Conservation (phyloP, 1,140 invertebrate genomes). For the Cotesia typhae region DNA sequence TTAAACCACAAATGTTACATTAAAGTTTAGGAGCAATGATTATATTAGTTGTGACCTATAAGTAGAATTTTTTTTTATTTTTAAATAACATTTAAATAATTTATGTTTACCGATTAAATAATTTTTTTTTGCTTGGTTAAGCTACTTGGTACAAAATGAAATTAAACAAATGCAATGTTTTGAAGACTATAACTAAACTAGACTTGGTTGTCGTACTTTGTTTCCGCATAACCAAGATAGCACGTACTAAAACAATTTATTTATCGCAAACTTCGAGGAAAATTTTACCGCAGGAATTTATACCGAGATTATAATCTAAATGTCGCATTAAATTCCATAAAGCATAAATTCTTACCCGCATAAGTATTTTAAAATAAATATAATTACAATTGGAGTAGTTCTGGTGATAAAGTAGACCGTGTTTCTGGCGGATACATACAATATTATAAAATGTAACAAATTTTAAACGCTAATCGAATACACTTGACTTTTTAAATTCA, state of each 20-base stretch:
- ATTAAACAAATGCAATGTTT: conserved; percentile 5
- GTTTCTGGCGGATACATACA: background rate
- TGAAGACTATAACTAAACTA: background rate
- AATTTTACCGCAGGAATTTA: conserved; percentile 11
- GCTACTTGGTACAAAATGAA: no score
- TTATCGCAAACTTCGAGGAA: conserved; percentile 21
- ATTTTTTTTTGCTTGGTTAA: no score
- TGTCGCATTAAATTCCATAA: background rate
- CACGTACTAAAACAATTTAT: conserved; percentile 21
- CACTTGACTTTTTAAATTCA: background rate
- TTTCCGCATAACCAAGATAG: conserved; percentile 6
- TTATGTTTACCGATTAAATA: no score
- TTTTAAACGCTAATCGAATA: background rate
- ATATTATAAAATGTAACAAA: conserved; percentile 21
- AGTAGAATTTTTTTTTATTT: background rate
- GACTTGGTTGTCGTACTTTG: background rate
- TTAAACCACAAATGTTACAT: background rate
- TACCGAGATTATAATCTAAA: conserved; percentile 13
- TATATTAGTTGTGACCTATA: background rate
- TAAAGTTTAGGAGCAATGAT: background rate
- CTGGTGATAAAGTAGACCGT: background rate
- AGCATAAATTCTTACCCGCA: background rate
- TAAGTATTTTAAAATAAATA: background rate
- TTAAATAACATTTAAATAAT: background rate
- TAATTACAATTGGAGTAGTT: background rate